Evolutionary conservation across 1,140 invertebrate species (phyloP).

Genomic region (Drosophila quadrilineata): DNA sequence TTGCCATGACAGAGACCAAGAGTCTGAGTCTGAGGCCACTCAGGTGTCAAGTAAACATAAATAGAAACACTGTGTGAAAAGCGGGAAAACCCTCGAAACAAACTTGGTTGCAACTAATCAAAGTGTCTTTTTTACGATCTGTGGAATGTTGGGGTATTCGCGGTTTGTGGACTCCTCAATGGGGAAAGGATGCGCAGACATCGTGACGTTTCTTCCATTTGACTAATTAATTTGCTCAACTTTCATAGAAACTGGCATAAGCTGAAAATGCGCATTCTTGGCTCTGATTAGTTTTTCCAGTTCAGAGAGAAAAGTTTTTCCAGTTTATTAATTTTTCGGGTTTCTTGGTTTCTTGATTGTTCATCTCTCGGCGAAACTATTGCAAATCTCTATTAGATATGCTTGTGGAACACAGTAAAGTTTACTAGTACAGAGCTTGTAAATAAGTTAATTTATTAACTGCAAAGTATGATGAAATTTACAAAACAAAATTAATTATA

Average conservation of each 20-base stretch:
- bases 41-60: no score
- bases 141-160: conserved; percentile 17
- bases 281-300: conserved; percentile 35
- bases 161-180: no score
- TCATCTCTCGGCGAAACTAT: conserved; percentile 3
- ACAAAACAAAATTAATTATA: no score
- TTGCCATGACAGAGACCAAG: no score
- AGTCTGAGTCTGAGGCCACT: conserved; percentile 24
- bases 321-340: conserved; percentile 27
- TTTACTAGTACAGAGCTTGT: no score
- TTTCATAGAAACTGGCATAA: conserved; percentile 32
- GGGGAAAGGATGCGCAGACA: conserved; percentile 45
- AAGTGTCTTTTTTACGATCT: conserved; percentile 45
- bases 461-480: conserved; percentile 36
- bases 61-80: no score
- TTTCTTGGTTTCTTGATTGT: conserved; percentile 19
- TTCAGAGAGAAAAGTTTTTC: conserved; percentile 11
- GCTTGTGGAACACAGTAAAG: no score
- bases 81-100: conserved; percentile 6
- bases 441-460: conserved; percentile 8
- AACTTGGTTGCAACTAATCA: conserved; percentile 53
- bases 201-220: conserved; percentile 44
- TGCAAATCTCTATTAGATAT: conserved; percentile 4
- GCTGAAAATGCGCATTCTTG: conserved; percentile 23
- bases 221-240: conserved; percentile 71